phyloP scores from a whole-genome alignment of 2,888 invertebrate genomes.

The Heliconius aoede region DNA sequence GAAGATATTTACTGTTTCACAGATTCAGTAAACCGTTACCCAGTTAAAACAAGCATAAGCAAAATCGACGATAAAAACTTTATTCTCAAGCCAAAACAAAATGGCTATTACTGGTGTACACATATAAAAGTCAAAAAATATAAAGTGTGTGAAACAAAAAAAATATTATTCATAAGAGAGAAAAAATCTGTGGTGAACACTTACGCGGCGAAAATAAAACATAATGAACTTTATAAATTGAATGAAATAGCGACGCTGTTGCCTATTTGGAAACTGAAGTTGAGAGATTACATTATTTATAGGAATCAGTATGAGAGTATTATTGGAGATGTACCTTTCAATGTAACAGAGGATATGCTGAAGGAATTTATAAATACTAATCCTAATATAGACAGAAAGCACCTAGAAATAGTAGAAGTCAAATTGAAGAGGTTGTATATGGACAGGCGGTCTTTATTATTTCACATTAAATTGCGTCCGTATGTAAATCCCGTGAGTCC shows the following conservation, averaged over 20 bases:
- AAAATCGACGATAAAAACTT: conserved; percentile 54
- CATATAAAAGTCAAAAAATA: conserved; percentile 62
- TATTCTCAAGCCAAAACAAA: conserved; percentile 58
- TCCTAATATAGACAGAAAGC: conserved; percentile 51
- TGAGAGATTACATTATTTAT: conserved; percentile 68
- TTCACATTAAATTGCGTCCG: conserved; percentile 64
- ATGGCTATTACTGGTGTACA: conserved; percentile 79
- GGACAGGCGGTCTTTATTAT: conserved; percentile 60
- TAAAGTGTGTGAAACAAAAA: conserved; percentile 63
- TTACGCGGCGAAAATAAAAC: conserved; percentile 64
- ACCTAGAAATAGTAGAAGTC: conserved; percentile 54
- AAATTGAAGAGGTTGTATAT: conserved; percentile 66
- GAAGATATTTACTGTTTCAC: conserved; percentile 69
- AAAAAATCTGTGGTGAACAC: conserved; percentile 58
- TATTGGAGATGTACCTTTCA: conserved; percentile 49
- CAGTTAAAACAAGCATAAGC: conserved; percentile 57
- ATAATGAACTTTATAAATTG: conserved; percentile 51
- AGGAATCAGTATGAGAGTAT: conserved; percentile 62
- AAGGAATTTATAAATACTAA: conserved; percentile 53
- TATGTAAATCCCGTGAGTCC: conserved; percentile 63
- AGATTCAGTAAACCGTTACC: conserved; percentile 65
- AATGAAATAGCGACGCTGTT: conserved; percentile 50
- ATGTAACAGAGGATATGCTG: conserved; percentile 54
- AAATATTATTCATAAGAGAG: conserved; percentile 63
- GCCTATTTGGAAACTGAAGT: conserved; percentile 59